A percentile compares a stretch with the other conserved stretches of the same genome.
Evolutionary conservation across 2,797 vertebrate genomes (phyloP).

Genomic region (Sebastes glaucus): DNA sequence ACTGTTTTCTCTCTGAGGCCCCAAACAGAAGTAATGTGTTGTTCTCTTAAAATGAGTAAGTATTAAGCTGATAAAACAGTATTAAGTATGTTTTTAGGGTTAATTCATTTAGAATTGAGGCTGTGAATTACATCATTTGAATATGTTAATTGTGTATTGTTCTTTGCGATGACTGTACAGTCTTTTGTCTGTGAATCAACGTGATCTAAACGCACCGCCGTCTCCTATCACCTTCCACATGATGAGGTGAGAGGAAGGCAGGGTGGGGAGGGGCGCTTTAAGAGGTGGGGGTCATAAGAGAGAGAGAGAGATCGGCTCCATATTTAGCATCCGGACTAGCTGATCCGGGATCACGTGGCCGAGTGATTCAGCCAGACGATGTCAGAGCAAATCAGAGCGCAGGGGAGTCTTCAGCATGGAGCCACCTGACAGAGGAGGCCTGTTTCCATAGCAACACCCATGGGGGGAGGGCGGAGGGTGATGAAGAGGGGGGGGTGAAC

Average conservation of each 20-base stretch:
- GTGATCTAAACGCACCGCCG: background rate
- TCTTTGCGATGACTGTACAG: background rate
- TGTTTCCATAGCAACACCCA: conserved; percentile 78
- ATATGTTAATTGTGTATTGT: background rate
- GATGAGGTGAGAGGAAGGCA: conserved; percentile 10
- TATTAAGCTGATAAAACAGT: background rate
- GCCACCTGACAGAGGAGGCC: conserved; percentile 72
- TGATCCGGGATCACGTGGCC: conserved; percentile 56
- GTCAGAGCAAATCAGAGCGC: conserved; percentile 71
- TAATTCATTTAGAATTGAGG: background rate
- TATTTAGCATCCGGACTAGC: conserved; percentile 46
- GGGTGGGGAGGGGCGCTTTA: background rate
- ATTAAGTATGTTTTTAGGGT: no score
- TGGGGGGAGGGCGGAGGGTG: conserved; percentile 9
- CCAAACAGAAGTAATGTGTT: background rate
- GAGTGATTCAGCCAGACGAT: conserved; percentile 67
- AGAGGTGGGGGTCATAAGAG: background rate
- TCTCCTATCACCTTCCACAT: background rate
- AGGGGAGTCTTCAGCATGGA: conserved; percentile 46
- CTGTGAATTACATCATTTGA: background rate
- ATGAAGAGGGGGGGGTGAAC: background rate
- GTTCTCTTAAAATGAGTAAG: background rate
- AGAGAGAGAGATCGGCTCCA: background rate
- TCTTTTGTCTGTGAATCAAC: conserved; percentile 4
- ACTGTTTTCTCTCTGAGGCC: background rate